These are phyloP conservation scores for Rhinolophus ferrumequinum DNA, from an alignment of 2,113 vertebrate species.

Conservation along the genomic window DNA sequence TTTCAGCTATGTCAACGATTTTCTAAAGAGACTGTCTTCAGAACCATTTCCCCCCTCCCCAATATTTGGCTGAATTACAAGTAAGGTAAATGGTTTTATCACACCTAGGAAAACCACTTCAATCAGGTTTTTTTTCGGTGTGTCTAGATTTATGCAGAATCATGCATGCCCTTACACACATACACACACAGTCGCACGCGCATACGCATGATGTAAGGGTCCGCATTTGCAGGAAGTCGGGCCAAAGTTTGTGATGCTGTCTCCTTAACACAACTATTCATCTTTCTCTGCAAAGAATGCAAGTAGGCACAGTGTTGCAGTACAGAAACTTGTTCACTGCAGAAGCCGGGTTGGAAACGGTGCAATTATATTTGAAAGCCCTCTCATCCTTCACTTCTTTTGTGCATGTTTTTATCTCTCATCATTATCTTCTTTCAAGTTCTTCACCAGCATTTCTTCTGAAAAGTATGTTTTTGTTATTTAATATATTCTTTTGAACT, in stretches of 20 bases:
- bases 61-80: background rate
- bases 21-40: background rate
- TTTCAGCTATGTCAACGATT: background rate
- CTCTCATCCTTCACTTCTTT: fast-evolving
- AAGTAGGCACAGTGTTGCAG: background rate
- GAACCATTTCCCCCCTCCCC: background rate
- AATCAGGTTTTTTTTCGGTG: background rate
- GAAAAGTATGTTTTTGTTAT: background rate
- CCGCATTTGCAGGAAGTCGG: background rate
- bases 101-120: background rate
- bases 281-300: background rate
- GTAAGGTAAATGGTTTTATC: background rate
- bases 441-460: background rate
- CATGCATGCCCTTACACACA: background rate
- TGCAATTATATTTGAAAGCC: background rate
- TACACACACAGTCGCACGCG: no score
- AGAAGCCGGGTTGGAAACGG: background rate
- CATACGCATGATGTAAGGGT: background rate
- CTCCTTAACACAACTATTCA: background rate
- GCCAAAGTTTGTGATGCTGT: background rate
- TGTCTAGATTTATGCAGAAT: background rate
- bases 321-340: background rate
- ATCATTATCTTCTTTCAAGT: background rate
- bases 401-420: background rate
- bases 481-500: background rate